phyloP scores from a whole-genome alignment of 2,797 vertebrate species.

The Tauraco hartlaubi region DNA sequence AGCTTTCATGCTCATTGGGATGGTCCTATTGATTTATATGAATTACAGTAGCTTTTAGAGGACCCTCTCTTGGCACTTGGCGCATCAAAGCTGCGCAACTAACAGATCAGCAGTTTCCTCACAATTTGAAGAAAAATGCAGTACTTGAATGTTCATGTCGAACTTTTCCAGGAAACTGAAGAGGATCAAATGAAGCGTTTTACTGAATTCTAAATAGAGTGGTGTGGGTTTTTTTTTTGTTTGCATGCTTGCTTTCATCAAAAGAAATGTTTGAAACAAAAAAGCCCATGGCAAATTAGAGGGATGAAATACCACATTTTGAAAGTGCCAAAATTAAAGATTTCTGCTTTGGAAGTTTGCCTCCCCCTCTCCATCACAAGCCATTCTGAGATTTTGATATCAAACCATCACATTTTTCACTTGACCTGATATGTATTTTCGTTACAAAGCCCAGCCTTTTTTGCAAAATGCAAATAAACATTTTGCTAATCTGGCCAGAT shows the following conservation, averaged over 20 bases:
- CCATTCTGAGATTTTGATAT: conserved; percentile 12
- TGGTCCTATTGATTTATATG: fast-evolving
- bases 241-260: conserved; percentile 2
- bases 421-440: not conserved
- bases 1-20: fast-evolving
- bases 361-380: not conserved
- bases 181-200: conserved; percentile 34
- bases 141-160: not conserved
- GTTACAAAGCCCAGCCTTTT: not conserved
- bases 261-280: conserved; percentile 13
- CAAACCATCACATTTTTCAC: not conserved
- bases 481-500: not conserved
- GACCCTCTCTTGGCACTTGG: not conserved
- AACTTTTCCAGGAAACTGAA: conserved; percentile 52
- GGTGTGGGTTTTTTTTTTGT: not conserved
- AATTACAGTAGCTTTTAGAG: not conserved
- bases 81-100: not conserved
- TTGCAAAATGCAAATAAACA: not conserved
- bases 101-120: not conserved
- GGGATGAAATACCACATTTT: conserved; percentile 9
- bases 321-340: conserved; percentile 30
- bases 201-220: conserved; percentile 12
- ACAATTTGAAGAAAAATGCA: conserved; percentile 1
- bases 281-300: conserved; percentile 38
- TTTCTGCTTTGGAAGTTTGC: conserved; percentile 33